Evolutionary conservation across 2,113 vertebrate species (phyloP).

Genomic region (Oryzias woworae): DNA sequence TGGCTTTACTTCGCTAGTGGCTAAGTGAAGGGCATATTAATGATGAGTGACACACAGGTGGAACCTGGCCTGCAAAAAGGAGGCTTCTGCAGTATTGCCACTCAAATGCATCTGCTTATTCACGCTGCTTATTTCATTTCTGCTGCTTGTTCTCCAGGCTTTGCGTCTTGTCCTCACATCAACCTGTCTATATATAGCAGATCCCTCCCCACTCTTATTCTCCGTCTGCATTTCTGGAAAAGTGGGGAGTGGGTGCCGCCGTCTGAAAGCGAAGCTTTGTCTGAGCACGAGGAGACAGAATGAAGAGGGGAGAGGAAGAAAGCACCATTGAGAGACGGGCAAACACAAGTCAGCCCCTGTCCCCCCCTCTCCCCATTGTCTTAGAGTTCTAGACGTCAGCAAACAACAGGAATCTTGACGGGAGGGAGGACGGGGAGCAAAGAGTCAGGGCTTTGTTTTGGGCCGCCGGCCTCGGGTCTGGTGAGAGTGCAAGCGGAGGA

Average conservation of each 20-base stretch:
- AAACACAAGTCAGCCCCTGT: constrained; percentile 62
- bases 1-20: constrained; percentile 26
- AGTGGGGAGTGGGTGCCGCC: constrained; percentile 51
- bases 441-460: constrained; percentile 70
- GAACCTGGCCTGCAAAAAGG: constrained; percentile 43
- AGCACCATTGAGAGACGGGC: constrained; percentile 67
- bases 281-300: constrained; percentile 17
- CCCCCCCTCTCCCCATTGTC: constrained; percentile 74
- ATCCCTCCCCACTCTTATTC: constrained; percentile 37
- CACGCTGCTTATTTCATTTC: constrained; percentile 12
- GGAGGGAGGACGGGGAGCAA: constrained; percentile 61
- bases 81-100: constrained; percentile 8
- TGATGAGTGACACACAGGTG: constrained; percentile 54
- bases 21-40: constrained; percentile 55
- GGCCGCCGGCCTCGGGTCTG: constrained; percentile 37
- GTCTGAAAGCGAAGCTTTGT: constrained; percentile 64
- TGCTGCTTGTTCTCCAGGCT: constrained; percentile 1
- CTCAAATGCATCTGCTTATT: background rate
- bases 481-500: constrained; percentile 64
- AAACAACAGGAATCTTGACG: constrained; percentile 72
- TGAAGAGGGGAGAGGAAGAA: constrained; percentile 54
- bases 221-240: constrained; percentile 53
- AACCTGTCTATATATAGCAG: constrained; percentile 68
- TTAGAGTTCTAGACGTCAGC: constrained; percentile 68
- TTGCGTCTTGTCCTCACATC: constrained; percentile 53